Conservation (phyloP, 2,888 invertebrate genomes). For the Synanthedon vespiformis region DNA sequence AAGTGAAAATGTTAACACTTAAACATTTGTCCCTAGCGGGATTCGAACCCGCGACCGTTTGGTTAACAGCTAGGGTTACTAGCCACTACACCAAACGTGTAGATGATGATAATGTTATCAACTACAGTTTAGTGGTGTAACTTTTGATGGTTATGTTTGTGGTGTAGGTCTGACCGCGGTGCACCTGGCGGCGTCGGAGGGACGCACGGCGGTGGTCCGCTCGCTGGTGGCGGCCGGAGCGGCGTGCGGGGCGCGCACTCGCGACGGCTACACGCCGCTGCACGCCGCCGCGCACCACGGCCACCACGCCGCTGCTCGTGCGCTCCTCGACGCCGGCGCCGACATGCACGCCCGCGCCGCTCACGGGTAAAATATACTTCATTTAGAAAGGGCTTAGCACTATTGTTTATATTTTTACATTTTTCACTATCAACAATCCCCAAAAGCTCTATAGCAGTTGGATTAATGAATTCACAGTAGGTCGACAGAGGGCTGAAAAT, state of each 20-base stretch:
- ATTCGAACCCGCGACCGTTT: too few relatives aligned
- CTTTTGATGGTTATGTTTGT: neutral
- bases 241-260: constrained; percentile 77
- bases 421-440: too few relatives aligned
- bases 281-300: constrained; percentile 98
- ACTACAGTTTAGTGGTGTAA: neutral
- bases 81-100: too few relatives aligned
- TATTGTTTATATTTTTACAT: too few relatives aligned
- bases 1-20: too few relatives aligned
- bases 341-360: constrained; percentile 84
- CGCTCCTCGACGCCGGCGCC: constrained; percentile 89
- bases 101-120: neutral
- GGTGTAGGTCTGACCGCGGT: constrained; percentile 85
- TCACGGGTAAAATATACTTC: too few relatives aligned
- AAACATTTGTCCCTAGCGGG: too few relatives aligned
- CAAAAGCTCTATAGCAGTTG: too few relatives aligned
- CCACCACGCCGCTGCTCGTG: constrained; percentile 90
- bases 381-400: too few relatives aligned
- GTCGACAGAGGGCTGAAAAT: too few relatives aligned
- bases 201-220: constrained; percentile 86
- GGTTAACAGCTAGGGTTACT: too few relatives aligned
- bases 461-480: too few relatives aligned
- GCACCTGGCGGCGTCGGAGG: constrained; percentile 96
- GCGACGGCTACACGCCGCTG: constrained; percentile 92
- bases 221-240: constrained; percentile 84